Conservation (phyloP, 2,797 vertebrate species). For the Basileuterus tristriatus region DNA sequence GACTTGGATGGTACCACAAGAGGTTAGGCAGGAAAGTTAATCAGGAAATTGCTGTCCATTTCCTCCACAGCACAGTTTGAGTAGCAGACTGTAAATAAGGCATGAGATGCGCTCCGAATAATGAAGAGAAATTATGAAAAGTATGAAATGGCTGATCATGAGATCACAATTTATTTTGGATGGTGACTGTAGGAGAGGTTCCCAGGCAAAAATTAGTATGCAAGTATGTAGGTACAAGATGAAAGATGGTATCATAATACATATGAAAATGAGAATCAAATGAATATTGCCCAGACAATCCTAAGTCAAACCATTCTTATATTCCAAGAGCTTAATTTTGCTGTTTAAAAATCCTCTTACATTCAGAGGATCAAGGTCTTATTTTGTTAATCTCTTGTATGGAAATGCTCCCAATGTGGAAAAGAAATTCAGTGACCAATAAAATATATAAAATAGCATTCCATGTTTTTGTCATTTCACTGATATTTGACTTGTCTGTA, state of each 20-base stretch:
- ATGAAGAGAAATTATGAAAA: constrained; percentile 29
- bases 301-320: constrained; percentile 16
- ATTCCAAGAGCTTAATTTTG: constrained; percentile 42
- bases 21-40: constrained; percentile 31
- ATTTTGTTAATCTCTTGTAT: constrained; percentile 18
- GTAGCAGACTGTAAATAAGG: constrained; percentile 14
- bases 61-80: constrained; percentile 27
- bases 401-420: not conserved
- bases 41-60: constrained; percentile 47
- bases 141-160: constrained; percentile 34
- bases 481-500: not conserved
- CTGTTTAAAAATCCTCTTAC: constrained; percentile 35
- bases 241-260: constrained; percentile 44
- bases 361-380: constrained; percentile 22
- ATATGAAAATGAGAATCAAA: constrained; percentile 45
- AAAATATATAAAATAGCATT: constrained; percentile 20
- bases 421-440: constrained; percentile 14
- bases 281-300: constrained; percentile 31
- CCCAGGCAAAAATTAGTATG: constrained; percentile 37
- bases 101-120: constrained; percentile 12
- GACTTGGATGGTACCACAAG: not conserved
- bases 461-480: not conserved
- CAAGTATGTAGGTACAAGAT: constrained; percentile 34
- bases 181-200: constrained; percentile 23
- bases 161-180: constrained; percentile 44